Evolutionary conservation across 2,797 vertebrate species (phyloP), one percentile per base, ranked within the genome.

Genomic region (Lagodon rhomboides): DNA sequence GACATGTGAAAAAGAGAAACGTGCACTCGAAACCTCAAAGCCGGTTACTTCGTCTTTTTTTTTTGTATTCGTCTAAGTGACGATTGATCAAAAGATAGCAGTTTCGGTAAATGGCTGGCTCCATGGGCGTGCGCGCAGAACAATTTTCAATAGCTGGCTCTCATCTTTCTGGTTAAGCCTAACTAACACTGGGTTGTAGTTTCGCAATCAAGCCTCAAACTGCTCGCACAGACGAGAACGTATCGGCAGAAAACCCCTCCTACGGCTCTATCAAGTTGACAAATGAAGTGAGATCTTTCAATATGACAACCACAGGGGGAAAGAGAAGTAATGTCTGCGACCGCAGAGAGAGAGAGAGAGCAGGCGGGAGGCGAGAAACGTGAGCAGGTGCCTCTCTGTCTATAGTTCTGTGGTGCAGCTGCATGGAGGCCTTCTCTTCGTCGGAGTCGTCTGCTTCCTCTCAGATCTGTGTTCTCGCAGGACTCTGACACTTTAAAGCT

Each of bases 241-340:
- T 81, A 77, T 82, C 43, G 43, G 79, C 30, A 73, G 62, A 73
- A 75, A 58, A 76, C 46, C 0, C 55, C 80, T 86, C 75, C 81
- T 85, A 70, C 79, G 62, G 65, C 77, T 86, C 74, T 74, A 90
- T 90, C 89, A 71, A 51, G 56, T 74, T 83, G 69, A 90, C 85
- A 91, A 89, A 93, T 91, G 87, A 93, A 93, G 89, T 91, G 86
- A 92, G 85, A 89, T 91, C 90, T 93, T 92, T 93, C 94, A 92
- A 92, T 93, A 91, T 90, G 90, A 93, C 82, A 88, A 94, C 94
- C 92, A 90, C 93, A 93, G 87, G 85, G 76, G 90, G 79, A 82
- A 90, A 89, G 86, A 91, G 87, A 92, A 88, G 91, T 92, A 82
- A 89, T 85, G 78, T 89, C 79, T 85, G 70, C 65, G 60, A 94